Conservation (phyloP, 1,140 invertebrate species). For the Diorhabda sublineata region DNA sequence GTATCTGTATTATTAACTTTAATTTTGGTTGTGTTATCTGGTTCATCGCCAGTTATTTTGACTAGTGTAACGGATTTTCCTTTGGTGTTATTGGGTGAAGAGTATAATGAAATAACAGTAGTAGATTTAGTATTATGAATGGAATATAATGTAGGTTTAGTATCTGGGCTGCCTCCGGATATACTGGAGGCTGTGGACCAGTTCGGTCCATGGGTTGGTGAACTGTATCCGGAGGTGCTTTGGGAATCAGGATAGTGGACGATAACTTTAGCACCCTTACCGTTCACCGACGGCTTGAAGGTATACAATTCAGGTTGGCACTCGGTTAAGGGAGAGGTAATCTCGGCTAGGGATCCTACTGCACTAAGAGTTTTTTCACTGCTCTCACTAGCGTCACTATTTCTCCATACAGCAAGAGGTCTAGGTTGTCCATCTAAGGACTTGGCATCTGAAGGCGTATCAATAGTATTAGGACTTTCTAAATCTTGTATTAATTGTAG, state of each 20-base stretch:
- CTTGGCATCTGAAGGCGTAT: constrained; percentile 46
- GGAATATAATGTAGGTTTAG: constrained; percentile 41
- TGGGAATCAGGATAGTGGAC: constrained; percentile 44
- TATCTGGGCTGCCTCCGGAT: constrained; percentile 43
- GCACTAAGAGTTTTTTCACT: constrained; percentile 47
- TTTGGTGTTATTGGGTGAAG: constrained; percentile 33
- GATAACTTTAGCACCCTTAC: constrained; percentile 43
- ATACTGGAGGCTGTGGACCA: constrained; percentile 46
- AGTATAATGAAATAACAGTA: constrained; percentile 44
- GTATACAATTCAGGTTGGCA: constrained; percentile 36
- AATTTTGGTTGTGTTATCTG: constrained; percentile 10
- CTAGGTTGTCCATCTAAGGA: constrained; percentile 22
- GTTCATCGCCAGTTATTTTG: constrained; percentile 40
- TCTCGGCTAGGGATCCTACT: constrained; percentile 42
- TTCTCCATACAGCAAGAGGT: constrained; percentile 37
- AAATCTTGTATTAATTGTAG: constrained; percentile 51
- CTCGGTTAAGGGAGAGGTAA: constrained; percentile 40
- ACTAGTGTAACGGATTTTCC: constrained; percentile 45
- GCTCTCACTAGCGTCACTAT: constrained; percentile 42
- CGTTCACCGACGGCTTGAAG: constrained; percentile 38
- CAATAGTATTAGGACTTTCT: constrained; percentile 49
- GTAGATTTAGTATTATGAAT: constrained; percentile 44
- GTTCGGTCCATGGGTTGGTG: constrained; percentile 42
- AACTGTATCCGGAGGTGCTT: constrained; percentile 50
- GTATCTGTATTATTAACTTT: constrained; percentile 1